Evolutionary conservation across 1,140 invertebrate species (phyloP).

Genomic region (Pseudachorutes palmiensis): DNA sequence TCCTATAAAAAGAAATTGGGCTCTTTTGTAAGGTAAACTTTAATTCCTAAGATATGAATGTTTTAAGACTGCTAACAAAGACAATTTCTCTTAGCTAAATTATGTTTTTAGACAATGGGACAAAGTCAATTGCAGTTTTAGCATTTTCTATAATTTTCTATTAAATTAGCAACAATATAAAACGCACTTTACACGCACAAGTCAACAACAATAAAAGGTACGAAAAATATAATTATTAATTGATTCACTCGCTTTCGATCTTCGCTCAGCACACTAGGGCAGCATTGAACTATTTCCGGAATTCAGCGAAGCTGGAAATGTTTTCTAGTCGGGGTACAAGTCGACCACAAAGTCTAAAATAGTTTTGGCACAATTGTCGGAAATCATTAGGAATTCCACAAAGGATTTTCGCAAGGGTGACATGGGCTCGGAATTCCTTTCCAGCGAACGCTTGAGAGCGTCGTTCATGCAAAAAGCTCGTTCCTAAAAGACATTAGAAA

Average conservation of each 20-base stretch:
- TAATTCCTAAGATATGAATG: too few relatives aligned
- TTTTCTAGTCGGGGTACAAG: conserved; percentile 17
- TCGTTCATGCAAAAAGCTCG: conserved; percentile 37
- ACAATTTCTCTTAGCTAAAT: too few relatives aligned
- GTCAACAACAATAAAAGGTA: neutral
- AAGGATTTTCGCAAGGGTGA: conserved; percentile 31
- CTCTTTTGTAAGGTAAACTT: too few relatives aligned
- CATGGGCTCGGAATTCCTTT: conserved; percentile 28
- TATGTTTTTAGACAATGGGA: too few relatives aligned
- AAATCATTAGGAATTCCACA: conserved; percentile 34
- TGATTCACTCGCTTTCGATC: conserved; percentile 12
- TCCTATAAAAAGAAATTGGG: too few relatives aligned
- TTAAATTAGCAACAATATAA: too few relatives aligned
- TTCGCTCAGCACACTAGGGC: conserved; percentile 3
- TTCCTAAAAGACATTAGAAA: conserved; percentile 15
- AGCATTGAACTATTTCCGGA: too few relatives aligned
- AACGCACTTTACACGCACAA: conserved; percentile 1
- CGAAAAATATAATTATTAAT: neutral
- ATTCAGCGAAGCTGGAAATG: too few relatives aligned
- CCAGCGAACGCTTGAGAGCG: conserved; percentile 31
- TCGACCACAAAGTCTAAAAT: conserved; percentile 36
- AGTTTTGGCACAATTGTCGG: conserved; percentile 37
- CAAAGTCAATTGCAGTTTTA: too few relatives aligned
- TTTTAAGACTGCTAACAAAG: too few relatives aligned
- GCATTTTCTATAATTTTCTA: too few relatives aligned